Base-by-base conservation (phyloP, 2,113 vertebrate genomes). In the Poecile atricapillus region DNA sequence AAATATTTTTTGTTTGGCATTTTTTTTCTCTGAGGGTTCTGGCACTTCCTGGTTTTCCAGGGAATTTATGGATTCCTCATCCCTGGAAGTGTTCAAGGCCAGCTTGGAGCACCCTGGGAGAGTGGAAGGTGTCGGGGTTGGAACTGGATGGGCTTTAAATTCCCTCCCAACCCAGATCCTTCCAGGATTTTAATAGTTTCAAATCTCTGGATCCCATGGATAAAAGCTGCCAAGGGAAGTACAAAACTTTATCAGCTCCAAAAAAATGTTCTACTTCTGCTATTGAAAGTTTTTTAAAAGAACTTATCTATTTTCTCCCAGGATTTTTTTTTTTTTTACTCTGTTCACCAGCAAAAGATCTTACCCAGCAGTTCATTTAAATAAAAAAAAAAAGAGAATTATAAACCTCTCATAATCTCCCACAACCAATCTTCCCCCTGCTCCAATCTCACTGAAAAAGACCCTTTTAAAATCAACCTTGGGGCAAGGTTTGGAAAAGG, bases 401-500 rank as follows among this genome's bases (percentile, higher is more conserved):
- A 97, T 83, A 35, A 94, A 44, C 82, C 69, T 52, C 37, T 91
- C 86, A 87, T 83, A 88, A 95, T 70, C 63, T 71, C 46, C 28
- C 77, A 62, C 25, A 87, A 88, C 55, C 70, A 87, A 97, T 88
- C 90, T 93, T 97, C 67, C 78, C 56, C 30, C 83, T 94, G 87
- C 93, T 94, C 50, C 65, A 39, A 70, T 91, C 62, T 91, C 89
- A 47, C 87, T 93, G 59, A 79, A 97, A 97, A 93, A 28, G 75
- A 83, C 86, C 39, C 24, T 63, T 83, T 97, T 90, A 97, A 97
- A 97, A 80, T 71, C 85, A 93, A 90, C 79, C 94, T 93, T 53
- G 65, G 96, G 95, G 95, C 78, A 89, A 93, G 53, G 64, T 93
- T 76, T 92, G 56, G 18, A 50, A 95, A 88, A 94, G 37, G 82